Evolutionary conservation across 2,888 invertebrate genomes (phyloP), one percentile per base, ranked within the genome.

Genomic region (Folsomia manolachei): DNA sequence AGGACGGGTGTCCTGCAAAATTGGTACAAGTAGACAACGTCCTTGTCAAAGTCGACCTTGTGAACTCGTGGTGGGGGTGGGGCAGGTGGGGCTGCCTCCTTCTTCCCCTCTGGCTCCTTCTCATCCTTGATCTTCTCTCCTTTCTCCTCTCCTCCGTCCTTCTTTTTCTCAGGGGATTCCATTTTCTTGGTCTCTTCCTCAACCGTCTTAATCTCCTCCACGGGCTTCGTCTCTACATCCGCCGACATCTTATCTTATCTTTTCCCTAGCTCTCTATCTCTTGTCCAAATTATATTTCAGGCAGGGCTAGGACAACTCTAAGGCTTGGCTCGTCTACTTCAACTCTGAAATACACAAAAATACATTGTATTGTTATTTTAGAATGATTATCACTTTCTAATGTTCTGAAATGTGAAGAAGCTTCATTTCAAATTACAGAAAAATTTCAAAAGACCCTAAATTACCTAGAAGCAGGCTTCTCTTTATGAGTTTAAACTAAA

Each of bases 11-110:
- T 94, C 83, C 96, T 90, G 80, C 94, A 90, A 85, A 96, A 94
- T 86, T 96, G 96, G 85, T 95, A 95, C 84, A 97, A 87, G 87
- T 97, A 97, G 79, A 95, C 93, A 82, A 93, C 87, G 85, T 96
- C 96, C 87, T 94, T 93, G 83, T 95, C 94, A 84, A 89, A 95
- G 85, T 93, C 93, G 78, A 88, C 85, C 86, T 95, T 95, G 85
- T 94, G 94, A 79, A 94, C 94, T 82, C 89, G 87, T 75, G 89
- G 89, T 78, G 85, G 84, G 85, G 94, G 94, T 71, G 91, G 90
- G 61, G 88, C 87, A 78, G 89, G 87, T 80, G 89, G 87, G 82
- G 90, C 73, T 68, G 69, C 90, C 79, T 87, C 84, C 82, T 88
- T 88, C 76, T 87, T 85, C 81, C 87, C 84, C 73, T 84, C 84